Conservation (phyloP, 2,888 invertebrate species). For the Hartigia nigra region DNA sequence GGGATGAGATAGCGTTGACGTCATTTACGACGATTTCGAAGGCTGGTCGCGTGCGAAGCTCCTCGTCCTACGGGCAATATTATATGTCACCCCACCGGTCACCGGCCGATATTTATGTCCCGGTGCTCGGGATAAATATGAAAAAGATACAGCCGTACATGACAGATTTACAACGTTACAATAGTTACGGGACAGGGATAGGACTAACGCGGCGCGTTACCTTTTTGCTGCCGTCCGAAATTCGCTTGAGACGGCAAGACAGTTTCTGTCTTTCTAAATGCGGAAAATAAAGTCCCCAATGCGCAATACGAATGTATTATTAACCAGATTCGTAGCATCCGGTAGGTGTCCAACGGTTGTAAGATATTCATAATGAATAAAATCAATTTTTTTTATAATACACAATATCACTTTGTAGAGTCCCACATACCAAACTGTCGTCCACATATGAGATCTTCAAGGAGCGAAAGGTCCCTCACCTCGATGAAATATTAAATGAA, state of each 20-base stretch:
- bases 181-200: constrained; percentile 12
- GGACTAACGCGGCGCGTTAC: constrained; percentile 14
- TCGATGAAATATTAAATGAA: neutral
- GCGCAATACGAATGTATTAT: neutral
- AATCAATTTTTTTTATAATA: neutral
- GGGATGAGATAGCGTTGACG: constrained; percentile 8
- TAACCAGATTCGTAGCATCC: neutral
- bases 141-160: constrained; percentile 34
- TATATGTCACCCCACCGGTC: constrained; percentile 39
- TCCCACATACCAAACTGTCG: neutral
- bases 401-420: neutral
- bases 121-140: constrained; percentile 39
- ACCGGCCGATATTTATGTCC: constrained; percentile 47
- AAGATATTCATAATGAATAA: too few species aligned
- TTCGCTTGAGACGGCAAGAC: neutral
- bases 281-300: neutral
- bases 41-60: constrained; percentile 28
- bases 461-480: neutral
- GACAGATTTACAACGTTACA: constrained; percentile 32
- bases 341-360: neutral
- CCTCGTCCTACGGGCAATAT: constrained; percentile 35
- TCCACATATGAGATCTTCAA: neutral
- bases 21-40: constrained; percentile 23
- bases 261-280: constrained; percentile 9
- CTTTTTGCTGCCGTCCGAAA: constrained; percentile 10